Conservation (phyloP, 2,797 vertebrate genomes). For the Arctocebus calabarensis region DNA sequence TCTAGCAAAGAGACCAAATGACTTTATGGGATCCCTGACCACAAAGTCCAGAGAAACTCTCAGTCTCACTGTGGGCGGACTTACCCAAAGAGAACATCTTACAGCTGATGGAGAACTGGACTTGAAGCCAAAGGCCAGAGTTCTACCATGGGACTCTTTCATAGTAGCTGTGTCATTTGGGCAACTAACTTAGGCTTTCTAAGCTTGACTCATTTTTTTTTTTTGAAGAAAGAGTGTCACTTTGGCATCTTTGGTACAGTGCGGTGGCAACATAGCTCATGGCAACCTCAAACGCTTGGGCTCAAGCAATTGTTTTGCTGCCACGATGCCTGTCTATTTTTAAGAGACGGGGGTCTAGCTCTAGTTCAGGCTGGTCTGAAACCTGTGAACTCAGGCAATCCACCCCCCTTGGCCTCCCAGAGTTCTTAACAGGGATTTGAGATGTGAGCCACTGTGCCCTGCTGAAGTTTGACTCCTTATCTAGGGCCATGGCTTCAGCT, state of each 20-base stretch:
- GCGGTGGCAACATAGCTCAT: too few relatives aligned
- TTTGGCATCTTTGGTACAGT: too few relatives aligned
- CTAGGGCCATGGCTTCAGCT: neutral
- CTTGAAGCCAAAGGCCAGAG: constrained; percentile 24
- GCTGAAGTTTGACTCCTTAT: neutral
- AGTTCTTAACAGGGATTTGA: too few relatives aligned
- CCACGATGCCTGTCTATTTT: too few relatives aligned
- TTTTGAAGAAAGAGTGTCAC: too few relatives aligned
- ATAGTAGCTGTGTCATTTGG: neutral
- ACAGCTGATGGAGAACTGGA: constrained; percentile 16
- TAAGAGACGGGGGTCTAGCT: too few relatives aligned
- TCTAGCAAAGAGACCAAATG: constrained; percentile 42
- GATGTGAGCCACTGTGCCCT: too few relatives aligned
- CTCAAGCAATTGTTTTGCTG: too few relatives aligned
- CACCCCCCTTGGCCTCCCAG: too few relatives aligned
- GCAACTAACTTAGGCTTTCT: constrained; percentile 57
- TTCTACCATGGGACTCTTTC: neutral
- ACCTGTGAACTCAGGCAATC: too few relatives aligned
- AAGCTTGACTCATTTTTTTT: neutral
- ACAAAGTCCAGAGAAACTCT: neutral
- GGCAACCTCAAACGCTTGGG: too few relatives aligned
- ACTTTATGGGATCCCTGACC: neutral
- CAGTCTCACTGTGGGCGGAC: neutral
- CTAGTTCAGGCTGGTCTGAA: too few relatives aligned
- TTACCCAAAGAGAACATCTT: neutral